Conservation (phyloP, 2,797 vertebrate genomes). For the Pygocentrus nattereri region DNA sequence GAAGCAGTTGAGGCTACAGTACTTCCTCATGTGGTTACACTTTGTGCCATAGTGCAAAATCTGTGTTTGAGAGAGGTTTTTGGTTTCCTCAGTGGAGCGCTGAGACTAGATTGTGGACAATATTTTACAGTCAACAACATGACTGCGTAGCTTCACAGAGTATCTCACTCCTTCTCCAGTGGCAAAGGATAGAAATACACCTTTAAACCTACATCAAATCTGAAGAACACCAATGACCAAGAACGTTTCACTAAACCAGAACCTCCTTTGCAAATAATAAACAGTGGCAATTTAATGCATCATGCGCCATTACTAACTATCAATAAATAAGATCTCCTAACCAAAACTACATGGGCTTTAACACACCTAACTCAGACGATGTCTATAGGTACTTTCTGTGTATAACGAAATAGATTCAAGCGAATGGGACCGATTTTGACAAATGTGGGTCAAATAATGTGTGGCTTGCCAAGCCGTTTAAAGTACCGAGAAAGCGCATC, state of each 20-base stretch:
- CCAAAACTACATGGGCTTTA: no score
- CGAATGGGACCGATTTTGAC: not conserved
- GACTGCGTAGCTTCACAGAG: not conserved
- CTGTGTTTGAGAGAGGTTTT: not conserved
- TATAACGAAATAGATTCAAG: not conserved
- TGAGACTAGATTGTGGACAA: not conserved
- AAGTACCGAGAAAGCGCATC: not conserved
- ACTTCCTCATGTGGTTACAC: conserved; percentile 48
- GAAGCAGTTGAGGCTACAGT: conserved; percentile 41
- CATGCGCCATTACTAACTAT: no score
- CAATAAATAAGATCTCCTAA: no score
- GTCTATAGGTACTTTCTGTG: not conserved
- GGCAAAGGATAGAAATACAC: not conserved
- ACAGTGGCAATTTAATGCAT: no score
- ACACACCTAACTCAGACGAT: no score
- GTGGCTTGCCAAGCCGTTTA: not conserved
- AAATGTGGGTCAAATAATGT: conserved; percentile 3
- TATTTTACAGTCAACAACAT: not conserved
- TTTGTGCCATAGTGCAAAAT: conserved; percentile 36
- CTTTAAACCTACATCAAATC: not conserved
- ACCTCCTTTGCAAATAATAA: no score
- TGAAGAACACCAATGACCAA: no score
- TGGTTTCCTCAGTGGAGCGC: not conserved
- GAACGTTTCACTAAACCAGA: no score
- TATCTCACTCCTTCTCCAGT: not conserved